Conservation (phyloP, 64 coral and sea anemone species). For the Montipora sp. region DNA sequence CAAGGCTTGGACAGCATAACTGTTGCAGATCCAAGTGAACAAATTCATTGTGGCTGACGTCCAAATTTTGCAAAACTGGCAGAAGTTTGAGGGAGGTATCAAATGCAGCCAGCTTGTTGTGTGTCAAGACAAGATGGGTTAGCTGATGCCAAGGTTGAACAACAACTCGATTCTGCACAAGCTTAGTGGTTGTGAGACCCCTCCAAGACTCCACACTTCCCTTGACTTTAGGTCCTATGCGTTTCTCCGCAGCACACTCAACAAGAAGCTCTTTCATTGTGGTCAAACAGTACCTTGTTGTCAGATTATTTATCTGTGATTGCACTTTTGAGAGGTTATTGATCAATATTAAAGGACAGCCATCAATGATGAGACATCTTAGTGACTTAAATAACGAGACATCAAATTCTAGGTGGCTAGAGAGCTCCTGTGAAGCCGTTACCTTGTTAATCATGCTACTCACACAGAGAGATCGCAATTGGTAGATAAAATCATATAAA, state of each 20-base stretch:
- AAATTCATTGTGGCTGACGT: conserved; percentile 89
- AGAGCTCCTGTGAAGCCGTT: conserved; percentile 73
- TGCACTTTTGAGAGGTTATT: conserved; percentile 71
- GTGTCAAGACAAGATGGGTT: conserved; percentile 70
- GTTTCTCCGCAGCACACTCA: conserved; percentile 71
- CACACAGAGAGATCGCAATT: conserved; percentile 79
- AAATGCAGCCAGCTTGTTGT: conserved; percentile 80
- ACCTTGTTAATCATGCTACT: conserved; percentile 46
- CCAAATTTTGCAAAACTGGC: conserved; percentile 73
- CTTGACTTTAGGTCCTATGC: conserved; percentile 58
- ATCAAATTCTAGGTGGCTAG: conserved; percentile 92
- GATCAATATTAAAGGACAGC: conserved; percentile 74
- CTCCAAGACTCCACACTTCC: conserved; percentile 79
- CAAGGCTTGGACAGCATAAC: conserved; percentile 67
- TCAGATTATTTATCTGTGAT: conserved; percentile 66
- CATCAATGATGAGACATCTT: conserved; percentile 69
- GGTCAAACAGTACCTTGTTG: conserved; percentile 61
- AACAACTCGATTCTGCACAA: conserved; percentile 80
- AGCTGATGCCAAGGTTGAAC: conserved; percentile 89
- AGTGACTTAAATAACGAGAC: conserved; percentile 94
- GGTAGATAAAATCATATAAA: conserved; percentile 94
- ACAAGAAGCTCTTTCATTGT: conserved; percentile 83
- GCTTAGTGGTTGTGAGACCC: conserved; percentile 56
- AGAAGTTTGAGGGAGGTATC: conserved; percentile 87
- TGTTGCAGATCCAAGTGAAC: conserved; percentile 84